phyloP scores from a whole-genome alignment of 2,888 invertebrate species.

The Perithous albicinctus region DNA sequence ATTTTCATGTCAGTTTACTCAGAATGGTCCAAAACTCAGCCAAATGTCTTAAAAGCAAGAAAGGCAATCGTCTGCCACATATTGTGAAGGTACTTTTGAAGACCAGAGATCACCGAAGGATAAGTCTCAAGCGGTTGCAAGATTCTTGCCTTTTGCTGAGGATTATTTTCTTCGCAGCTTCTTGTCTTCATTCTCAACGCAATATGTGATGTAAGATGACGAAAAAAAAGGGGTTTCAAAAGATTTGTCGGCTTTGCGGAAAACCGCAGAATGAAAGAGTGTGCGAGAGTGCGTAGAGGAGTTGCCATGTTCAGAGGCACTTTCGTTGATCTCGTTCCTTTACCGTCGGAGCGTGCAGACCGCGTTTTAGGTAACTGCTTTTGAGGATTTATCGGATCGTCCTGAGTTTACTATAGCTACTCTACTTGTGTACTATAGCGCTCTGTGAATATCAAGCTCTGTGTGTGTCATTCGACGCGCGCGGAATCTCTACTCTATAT shows the following conservation, averaged over 20 bases:
- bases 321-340: constrained; percentile 39
- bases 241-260: constrained; percentile 50
- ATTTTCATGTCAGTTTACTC: too few species aligned
- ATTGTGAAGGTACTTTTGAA: too few species aligned
- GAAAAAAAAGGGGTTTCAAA: constrained; percentile 37
- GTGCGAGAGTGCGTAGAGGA: neutral
- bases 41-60: too few species aligned
- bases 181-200: constrained; percentile 2
- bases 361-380: constrained; percentile 28
- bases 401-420: constrained; percentile 10
- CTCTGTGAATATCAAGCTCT: constrained; percentile 5
- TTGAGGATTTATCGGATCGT: constrained; percentile 68
- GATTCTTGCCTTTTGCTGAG: constrained; percentile 7
- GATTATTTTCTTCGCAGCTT: constrained; percentile 20
- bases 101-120: neutral
- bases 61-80: too few species aligned
- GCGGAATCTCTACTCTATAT: constrained; percentile 71
- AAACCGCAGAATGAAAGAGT: constrained; percentile 49
- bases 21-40: too few species aligned
- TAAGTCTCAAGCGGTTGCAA: constrained; percentile 29
- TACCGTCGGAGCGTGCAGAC: constrained; percentile 24
- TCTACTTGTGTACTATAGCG: neutral
- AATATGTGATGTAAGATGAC: neutral
- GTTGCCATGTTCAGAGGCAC: constrained; percentile 44
- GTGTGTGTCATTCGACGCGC: constrained; percentile 76